Evolutionary conservation across 2,113 vertebrate species (phyloP), one percentile per base, ranked within the genome.

Genomic region (Rhadina sibilatrix): DNA sequence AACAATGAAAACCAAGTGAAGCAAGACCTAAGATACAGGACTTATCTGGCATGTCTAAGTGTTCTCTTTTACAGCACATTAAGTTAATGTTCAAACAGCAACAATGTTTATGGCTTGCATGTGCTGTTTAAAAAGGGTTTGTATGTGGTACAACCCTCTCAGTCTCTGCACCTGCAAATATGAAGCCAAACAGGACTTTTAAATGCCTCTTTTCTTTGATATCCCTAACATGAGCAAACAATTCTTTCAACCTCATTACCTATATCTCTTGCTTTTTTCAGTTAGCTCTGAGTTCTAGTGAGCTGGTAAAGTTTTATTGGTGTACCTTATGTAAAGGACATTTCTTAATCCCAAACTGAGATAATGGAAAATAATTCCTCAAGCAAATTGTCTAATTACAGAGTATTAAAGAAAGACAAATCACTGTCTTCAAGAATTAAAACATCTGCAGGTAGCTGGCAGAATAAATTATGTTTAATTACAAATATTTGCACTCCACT

Each of bases 1-100:
- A 66, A 12, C 21, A 25, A 22, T 33, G 50, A 70, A 92, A 93
- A 70, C 5, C 4, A 9, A 64, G n/a, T 7, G 40, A 72, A 23
- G 17, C 0, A 0, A 42, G 19, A 21, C 3, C 3, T 22, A 23
- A 72, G 53, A 64, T 11, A 30, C 4, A 10, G 21, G 56, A 56
- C 6, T 22, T 46, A 17, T 2, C 72, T 80, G 53, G 8, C 25
- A 21, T 2, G 15, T 18, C 72, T 6, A 49, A 31, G 19, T 12
- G n/a, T 23, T 52, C 49, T 37, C 50, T 77, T 75, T 65, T 71
- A 59, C 35, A 72, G 42, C 20, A 56, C 27, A 10, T 56, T 21
- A 47, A 57, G 47, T 35, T 27, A 49, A 68, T 33, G 6, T n/a
- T 75, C 60, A 42, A 30, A 70, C 35, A n/a, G 33, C 28, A 81